phyloP scores from a whole-genome alignment of 1,140 invertebrate species.

The Microplitis demolitor region DNA sequence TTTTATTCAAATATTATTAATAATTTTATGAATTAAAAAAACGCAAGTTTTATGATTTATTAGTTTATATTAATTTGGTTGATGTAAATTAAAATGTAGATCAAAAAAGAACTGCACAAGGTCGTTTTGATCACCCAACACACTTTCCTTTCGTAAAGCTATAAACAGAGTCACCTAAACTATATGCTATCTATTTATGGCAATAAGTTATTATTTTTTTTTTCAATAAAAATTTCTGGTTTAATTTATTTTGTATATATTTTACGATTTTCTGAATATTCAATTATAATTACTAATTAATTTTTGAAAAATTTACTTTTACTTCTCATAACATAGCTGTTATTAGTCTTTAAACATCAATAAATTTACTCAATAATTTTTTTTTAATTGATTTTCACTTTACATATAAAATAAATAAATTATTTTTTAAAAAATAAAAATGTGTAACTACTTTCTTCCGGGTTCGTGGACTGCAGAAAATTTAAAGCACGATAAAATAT shows the following conservation, averaged over 20 bases:
- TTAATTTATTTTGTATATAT: slow-evolving; percentile 3
- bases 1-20: background rate
- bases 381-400: background rate
- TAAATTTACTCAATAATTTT: no score
- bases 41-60: slow-evolving; percentile 5
- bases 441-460: slow-evolving; percentile 8
- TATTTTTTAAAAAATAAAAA: background rate
- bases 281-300: background rate
- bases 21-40: no score
- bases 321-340: no score
- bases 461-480: background rate
- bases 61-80: background rate
- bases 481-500: background rate
- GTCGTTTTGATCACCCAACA: slow-evolving; percentile 17
- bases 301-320: no score
- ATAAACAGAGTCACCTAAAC: background rate
- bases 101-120: slow-evolving; percentile 13
- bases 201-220: background rate
- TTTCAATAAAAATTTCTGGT: background rate
- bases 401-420: background rate
- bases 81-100: background rate
- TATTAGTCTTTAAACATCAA: no score
- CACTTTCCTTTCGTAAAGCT: slow-evolving; percentile 23
- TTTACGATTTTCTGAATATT: background rate
- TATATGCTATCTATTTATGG: slow-evolving; percentile 7